These are phyloP conservation scores for Brassicogethes aeneus DNA, from an alignment of 2,888 invertebrate species.

Conservation along the genomic window DNA sequence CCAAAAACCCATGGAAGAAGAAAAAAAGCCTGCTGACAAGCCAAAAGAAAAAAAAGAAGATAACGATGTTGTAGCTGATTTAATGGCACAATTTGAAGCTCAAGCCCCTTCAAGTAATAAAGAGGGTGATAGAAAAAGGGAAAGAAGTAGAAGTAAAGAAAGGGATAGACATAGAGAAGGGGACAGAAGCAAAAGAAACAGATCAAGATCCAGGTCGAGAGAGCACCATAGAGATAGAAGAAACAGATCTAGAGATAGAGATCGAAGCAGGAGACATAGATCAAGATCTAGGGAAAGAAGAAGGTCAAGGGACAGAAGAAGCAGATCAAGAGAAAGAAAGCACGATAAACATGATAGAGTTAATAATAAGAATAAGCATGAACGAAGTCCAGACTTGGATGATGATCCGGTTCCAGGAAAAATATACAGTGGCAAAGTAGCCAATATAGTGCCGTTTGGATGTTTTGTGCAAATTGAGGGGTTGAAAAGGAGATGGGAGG, in stretches of 20 bases:
- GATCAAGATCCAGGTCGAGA: conserved; percentile 18
- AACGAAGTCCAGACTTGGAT: conserved; percentile 45
- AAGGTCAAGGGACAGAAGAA: conserved; percentile 25
- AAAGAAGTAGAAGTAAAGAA: conserved; percentile 24
- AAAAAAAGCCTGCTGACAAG: conserved; percentile 31
- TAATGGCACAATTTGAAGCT: conserved; percentile 80
- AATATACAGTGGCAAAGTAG: conserved; percentile 89
- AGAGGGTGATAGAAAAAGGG: conserved; percentile 8
- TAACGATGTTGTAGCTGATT: conserved; percentile 58
- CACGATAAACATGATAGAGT: too few species aligned
- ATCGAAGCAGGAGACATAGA: conserved; percentile 25
- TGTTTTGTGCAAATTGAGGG: conserved; percentile 96
- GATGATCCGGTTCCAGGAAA: conserved; percentile 73
- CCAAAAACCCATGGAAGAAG: conserved; percentile 41
- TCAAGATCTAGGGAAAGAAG: conserved; percentile 32
- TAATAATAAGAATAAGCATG: too few species aligned
- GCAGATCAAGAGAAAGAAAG: conserved; percentile 20
- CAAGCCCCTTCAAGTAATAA: conserved; percentile 58
- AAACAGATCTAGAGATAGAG: conserved; percentile 19
- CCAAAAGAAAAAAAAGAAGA: conserved; percentile 24
- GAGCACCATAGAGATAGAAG: conserved; percentile 16
- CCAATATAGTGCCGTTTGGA: conserved; percentile 95
- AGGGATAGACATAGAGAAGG: conserved; percentile 26
- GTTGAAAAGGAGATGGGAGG: conserved; percentile 83
- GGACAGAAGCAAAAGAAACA: conserved; percentile 22